Evolutionary conservation across 2,888 invertebrate species (phyloP).

Genomic region (Lomographa bimaculata): DNA sequence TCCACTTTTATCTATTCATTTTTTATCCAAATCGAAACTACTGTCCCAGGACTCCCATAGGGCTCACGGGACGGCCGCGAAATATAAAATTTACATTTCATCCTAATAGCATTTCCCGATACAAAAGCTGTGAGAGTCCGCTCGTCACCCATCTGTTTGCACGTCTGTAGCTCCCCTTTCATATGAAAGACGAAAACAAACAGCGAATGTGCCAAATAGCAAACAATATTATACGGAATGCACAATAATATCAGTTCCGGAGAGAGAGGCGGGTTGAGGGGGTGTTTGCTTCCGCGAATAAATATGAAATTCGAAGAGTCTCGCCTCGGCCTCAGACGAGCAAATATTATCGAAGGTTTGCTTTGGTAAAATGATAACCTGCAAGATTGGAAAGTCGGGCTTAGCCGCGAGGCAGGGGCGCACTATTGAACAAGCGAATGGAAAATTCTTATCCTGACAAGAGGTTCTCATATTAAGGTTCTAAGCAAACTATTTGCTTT

Average conservation of each 20-base stretch:
- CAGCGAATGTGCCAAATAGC: constrained; percentile 83
- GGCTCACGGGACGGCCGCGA: constrained; percentile 19
- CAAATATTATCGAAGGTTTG: constrained; percentile 79
- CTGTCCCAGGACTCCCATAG: constrained; percentile 28
- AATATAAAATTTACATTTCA: constrained; percentile 65
- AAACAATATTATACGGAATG: constrained; percentile 84
- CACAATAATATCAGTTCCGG: constrained; percentile 84
- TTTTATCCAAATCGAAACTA: constrained; percentile 37
- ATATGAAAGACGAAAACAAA: constrained; percentile 82
- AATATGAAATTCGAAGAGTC: constrained; percentile 82
- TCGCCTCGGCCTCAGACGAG: constrained; percentile 68
- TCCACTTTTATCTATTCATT: constrained; percentile 35
- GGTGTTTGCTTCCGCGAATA: constrained; percentile 79
- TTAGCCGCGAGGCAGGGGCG: constrained; percentile 64
- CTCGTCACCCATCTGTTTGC: constrained; percentile 77
- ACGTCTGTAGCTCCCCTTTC: constrained; percentile 80
- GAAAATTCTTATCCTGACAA: constrained; percentile 40
- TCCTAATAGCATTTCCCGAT: constrained; percentile 69
- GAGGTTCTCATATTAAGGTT: constrained; percentile 38
- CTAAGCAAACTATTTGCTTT: constrained; percentile 23
- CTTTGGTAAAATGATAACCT: constrained; percentile 83
- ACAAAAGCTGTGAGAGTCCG: constrained; percentile 63
- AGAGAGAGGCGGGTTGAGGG: constrained; percentile 66
- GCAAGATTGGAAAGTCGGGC: constrained; percentile 79
- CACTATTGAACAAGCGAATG: constrained; percentile 52